phyloP scores from a whole-genome alignment of 2,113 vertebrate genomes.

The Ptyas mucosa region DNA sequence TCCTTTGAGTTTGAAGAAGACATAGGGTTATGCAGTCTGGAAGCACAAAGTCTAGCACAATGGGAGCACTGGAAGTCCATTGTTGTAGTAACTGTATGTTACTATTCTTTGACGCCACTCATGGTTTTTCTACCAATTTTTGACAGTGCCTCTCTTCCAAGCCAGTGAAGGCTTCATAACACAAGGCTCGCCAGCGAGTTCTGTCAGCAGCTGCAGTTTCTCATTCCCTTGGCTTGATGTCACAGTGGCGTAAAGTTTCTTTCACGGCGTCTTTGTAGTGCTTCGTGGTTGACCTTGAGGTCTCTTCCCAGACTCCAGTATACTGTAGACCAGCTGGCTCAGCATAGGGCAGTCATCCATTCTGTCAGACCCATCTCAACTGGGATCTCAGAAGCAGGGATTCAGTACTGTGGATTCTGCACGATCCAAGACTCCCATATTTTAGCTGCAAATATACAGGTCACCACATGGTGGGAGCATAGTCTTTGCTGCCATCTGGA shows the following conservation, averaged over 20 bases:
- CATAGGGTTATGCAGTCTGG: not conserved
- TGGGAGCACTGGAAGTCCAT: not conserved
- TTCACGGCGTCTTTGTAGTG: not conserved
- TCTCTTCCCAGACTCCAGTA: not conserved
- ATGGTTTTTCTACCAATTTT: not conserved
- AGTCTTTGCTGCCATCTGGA: not conserved
- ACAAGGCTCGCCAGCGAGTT: not conserved
- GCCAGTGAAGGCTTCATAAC: not conserved
- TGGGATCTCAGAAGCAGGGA: not conserved
- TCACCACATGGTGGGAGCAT: not conserved
- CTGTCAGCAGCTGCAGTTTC: not conserved
- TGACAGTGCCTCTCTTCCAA: not conserved
- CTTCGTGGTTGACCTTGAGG: not conserved
- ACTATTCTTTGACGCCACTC: not conserved
- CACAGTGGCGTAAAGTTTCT: not conserved
- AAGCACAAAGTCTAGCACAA: not conserved
- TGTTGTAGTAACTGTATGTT: not conserved
- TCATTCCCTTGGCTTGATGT: not conserved
- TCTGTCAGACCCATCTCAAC: not conserved
- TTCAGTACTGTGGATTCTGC: not conserved
- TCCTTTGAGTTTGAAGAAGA: not conserved
- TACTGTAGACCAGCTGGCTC: not conserved
- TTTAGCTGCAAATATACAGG: not conserved
- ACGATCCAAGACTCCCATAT: not conserved
- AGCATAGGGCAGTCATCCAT: not conserved